A percentile compares a stretch with the other conserved stretches of the same genome.
phyloP scores from a whole-genome alignment of 2,797 vertebrate species.

The Sebastes diploproa region DNA sequence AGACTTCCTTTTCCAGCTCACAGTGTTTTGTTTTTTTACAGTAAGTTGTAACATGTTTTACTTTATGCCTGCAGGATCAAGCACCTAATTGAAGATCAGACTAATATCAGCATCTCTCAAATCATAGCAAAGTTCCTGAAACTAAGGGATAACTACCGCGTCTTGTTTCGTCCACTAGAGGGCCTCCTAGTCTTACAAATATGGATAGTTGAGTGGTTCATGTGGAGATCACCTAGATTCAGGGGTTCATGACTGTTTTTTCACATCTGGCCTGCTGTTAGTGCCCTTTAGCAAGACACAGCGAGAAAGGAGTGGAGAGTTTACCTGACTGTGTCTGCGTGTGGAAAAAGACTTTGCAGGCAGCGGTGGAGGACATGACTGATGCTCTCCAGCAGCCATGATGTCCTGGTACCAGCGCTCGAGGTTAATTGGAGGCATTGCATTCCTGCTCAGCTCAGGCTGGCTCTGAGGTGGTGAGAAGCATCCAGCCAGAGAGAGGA shows the following conservation, averaged over 20 bases:
- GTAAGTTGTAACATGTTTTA: background rate
- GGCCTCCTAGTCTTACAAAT: conserved; percentile 5
- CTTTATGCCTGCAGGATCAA: background rate
- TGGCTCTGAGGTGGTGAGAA: conserved; percentile 71
- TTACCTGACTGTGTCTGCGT: conserved; percentile 92
- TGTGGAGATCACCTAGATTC: background rate
- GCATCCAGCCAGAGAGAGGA: conserved; percentile 46
- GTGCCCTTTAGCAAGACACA: background rate
- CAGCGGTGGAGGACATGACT: conserved; percentile 90
- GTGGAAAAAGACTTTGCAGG: conserved; percentile 91
- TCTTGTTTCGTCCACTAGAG: conserved; percentile 35
- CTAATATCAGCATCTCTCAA: background rate
- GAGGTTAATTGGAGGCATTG: conserved; percentile 87
- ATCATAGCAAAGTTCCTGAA: background rate
- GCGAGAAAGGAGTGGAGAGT: conserved; percentile 6
- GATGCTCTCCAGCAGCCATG: conserved; percentile 88
- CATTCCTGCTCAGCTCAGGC: conserved; percentile 78
- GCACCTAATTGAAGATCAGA: background rate
- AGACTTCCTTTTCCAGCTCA: background rate
- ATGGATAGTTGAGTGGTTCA: background rate
- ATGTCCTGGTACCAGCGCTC: conserved; percentile 95
- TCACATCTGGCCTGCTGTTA: background rate
- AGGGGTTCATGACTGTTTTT: background rate
- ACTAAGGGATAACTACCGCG: background rate
- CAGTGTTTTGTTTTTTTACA: background rate